Base-by-base conservation (phyloP, 2,113 vertebrate genomes). In the Misgurnus anguillicaudatus region DNA sequence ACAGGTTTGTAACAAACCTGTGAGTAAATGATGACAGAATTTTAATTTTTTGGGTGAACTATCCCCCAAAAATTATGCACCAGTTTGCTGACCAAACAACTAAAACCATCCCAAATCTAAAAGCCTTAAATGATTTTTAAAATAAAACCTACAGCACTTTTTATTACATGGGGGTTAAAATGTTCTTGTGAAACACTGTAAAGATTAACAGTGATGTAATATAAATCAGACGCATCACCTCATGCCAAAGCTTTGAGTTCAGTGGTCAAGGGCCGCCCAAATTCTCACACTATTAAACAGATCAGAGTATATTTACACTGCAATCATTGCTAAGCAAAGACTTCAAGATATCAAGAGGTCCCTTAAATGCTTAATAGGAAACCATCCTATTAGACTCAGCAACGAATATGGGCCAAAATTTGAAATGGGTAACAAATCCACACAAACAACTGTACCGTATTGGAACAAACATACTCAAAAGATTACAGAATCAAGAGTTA, bases 241-340 rank as follows among this genome's bases (percentile, higher is more conserved):
- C 36, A 57, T 16, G 17, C 17, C 5, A 6, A 5, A 6, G 5
- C 36, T 51, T 58, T 39, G 10, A 8, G n/a, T 57, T 41, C 5
- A 41, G 68, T 13, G 51, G 17, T 71, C 16, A 10, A 6, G 36
- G 19, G n/a, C 19, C 69, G 19, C n/a, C n/a, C n/a, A n/a, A 72
- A 10, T 58, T 10, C 4, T 72, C 36, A 55, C 17, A 58, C 51
- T 41, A 14, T 41, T 58, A 9, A 41, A 42, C n/a, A 17, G 17
- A 72, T 72, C 10, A 19, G 48, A 72, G 14, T 69, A 4, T 69
- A 4, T 69, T 69, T 53, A 38, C 68, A 70, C 31, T 70, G 31
- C 68, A 55, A 70, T 66, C 38, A 45, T 3, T 38, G 47, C 47
- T 6, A 51, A 70, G 4, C 3, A 53, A 38, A 6, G 31, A 70